Base-by-base conservation (phyloP, 1,140 invertebrate species). In the Meloidogyne floridensis region DNA sequence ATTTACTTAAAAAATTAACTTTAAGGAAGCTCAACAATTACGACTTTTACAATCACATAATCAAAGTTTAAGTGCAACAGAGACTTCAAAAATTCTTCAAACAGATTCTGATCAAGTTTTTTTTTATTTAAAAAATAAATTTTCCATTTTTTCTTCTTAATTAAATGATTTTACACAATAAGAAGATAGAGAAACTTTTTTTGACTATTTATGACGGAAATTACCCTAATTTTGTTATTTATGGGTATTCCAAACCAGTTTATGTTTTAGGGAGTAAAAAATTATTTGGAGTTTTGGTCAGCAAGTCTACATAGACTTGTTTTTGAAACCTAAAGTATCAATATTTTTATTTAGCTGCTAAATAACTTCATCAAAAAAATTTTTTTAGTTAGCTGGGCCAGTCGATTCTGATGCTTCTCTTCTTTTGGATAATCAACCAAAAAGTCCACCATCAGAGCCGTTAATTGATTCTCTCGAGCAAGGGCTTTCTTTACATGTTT, bases 21-120 rank as follows among this genome's bases (percentile, higher is more conserved):
- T 65, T 65, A 65, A 65, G 59, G 59, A 65, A n/a, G 4, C 59
- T 65, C 59, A 65, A 65, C 59, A 65, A 18, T 65, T 65, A 65
- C 4, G 59, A 6, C 15, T 65, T 65, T 8, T 47, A 4, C 47
- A 47, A 47, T 47, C 47, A 47, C 59, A n/a, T 15, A n/a, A 65
- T 65, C 3, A 65, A 18, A 65, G 32, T 32, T 32, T 32, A 32
- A 32, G 15, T n/a, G n/a, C n/a, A 6, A 65, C n/a, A 6, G 59
- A 65, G 1, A 65, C 59, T 6, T 65, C 59, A 65, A 65, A 65
- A 65, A n/a, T 6, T n/a, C 59, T n/a, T 5, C 59, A 4, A 32
- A 32, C 32, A 32, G 32, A 32, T 65, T 65, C 59, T 65, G 59
- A 65, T n/a, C 59, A 65, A 15, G 59, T 65, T 65, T 65, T 65